A percentile compares a stretch with the other conserved stretches of the same genome.
Conservation (phyloP, 2,113 vertebrate genomes). For the Cololabis saira region DNA sequence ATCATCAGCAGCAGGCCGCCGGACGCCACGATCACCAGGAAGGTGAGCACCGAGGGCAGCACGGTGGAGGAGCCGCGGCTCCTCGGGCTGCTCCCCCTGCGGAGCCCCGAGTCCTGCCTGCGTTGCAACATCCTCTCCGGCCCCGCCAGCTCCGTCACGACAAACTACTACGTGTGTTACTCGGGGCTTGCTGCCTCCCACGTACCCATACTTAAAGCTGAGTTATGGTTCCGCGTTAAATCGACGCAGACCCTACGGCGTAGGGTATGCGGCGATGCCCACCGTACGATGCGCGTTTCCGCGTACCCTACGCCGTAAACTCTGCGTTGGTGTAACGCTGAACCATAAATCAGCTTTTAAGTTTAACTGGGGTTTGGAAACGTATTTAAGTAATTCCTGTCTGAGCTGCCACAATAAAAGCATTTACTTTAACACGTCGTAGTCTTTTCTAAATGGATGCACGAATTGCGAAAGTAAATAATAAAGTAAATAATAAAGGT, state of each 20-base stretch:
- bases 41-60: conserved; percentile 93
- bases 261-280: too few species aligned
- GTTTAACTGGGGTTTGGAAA: conserved; percentile 5
- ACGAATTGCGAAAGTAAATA: too few species aligned
- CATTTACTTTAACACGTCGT: accelerated
- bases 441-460: too few species aligned
- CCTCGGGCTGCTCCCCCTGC: too few species aligned
- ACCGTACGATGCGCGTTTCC: too few species aligned
- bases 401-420: conserved; percentile 46
- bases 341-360: too few species aligned
- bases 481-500: too few species aligned
- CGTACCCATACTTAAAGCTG: conserved; percentile 69
- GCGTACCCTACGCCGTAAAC: too few species aligned
- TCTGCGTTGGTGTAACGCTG: too few species aligned
- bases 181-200: conserved; percentile 36
- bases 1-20: conserved; percentile 96
- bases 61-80: conserved; percentile 78
- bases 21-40: conserved; percentile 94
- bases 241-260: too few species aligned
- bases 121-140: conserved; percentile 59
- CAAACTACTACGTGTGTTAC: neutral
- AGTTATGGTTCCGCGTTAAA: too few species aligned
- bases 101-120: conserved; percentile 59
- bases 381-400: neutral
- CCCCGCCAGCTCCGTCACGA: neutral